These are phyloP conservation scores for Cricetomys ansorgei DNA, from an alignment of 2,113 vertebrate genomes.

Conservation along the genomic window DNA sequence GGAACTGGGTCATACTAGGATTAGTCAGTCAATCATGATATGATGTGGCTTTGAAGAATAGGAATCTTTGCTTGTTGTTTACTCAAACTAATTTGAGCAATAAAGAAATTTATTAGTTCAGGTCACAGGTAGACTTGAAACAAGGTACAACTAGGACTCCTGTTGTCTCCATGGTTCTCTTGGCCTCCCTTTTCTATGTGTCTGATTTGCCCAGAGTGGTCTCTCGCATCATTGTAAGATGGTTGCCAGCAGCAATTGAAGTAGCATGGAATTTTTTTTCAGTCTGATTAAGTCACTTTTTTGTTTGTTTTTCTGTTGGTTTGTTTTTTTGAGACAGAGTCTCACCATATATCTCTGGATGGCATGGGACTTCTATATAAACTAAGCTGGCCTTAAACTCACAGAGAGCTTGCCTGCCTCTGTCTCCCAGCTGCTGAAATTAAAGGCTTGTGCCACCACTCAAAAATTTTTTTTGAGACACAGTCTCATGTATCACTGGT, in stretches of 20 bases:
- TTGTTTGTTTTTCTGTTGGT: background rate
- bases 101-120: background rate
- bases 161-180: background rate
- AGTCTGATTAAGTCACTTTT: background rate
- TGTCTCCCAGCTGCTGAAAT: background rate
- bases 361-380: background rate
- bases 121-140: background rate
- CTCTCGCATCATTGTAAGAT: background rate
- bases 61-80: background rate
- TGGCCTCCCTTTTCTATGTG: background rate
- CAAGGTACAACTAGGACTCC: background rate
- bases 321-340: background rate
- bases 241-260: background rate
- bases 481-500: background rate
- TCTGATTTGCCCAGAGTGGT: background rate
- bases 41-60: background rate
- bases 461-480: background rate
- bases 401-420: background rate
- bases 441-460: background rate
- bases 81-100: background rate
- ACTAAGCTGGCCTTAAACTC: background rate
- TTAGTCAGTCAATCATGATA: background rate
- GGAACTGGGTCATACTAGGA: background rate
- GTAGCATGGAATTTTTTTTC: background rate
- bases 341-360: background rate